Evolutionary conservation across 1,140 invertebrate species (phyloP).

Genomic region (Glomeris maerens): DNA sequence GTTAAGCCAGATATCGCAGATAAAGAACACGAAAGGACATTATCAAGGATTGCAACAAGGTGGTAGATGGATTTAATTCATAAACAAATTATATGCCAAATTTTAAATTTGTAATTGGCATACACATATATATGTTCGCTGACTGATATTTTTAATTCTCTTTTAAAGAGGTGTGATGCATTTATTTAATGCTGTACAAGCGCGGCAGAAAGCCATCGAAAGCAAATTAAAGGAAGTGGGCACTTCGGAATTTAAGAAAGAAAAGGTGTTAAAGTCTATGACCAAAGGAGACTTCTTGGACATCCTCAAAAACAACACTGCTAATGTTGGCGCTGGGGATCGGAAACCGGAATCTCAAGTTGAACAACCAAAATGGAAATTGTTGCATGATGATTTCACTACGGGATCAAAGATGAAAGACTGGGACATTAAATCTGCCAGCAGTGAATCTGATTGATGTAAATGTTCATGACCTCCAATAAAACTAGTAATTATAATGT

Average conservation of each 20-base stretch:
- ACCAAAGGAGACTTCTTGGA: constrained; percentile 69
- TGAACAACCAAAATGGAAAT: constrained; percentile 31
- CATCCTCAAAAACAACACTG: constrained; percentile 36
- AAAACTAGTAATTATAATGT: too few relatives aligned
- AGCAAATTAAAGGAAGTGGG: constrained; percentile 55
- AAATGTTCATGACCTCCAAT: too few relatives aligned
- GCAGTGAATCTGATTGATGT: too few relatives aligned
- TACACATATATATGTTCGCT: too few relatives aligned
- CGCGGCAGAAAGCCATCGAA: constrained; percentile 64
- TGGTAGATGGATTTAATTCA: too few relatives aligned
- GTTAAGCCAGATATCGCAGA: too few relatives aligned
- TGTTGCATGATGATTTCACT: constrained; percentile 67
- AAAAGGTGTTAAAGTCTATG: constrained; percentile 64
- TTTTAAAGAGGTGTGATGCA: constrained; percentile 68
- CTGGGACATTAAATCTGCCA: constrained; percentile 66
- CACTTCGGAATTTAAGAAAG: constrained; percentile 59
- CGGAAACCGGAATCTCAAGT: not conserved
- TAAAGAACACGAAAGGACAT: too few relatives aligned
- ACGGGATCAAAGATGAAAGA: constrained; percentile 77
- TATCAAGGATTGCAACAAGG: too few relatives aligned
- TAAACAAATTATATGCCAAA: too few relatives aligned
- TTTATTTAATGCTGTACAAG: constrained; percentile 74
- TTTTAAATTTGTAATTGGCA: too few relatives aligned
- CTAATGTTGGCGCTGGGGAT: not conserved
- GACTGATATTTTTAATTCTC: not conserved